phyloP scores from a whole-genome alignment of 2,888 invertebrate species.

The Sminthurinus aureus region DNA sequence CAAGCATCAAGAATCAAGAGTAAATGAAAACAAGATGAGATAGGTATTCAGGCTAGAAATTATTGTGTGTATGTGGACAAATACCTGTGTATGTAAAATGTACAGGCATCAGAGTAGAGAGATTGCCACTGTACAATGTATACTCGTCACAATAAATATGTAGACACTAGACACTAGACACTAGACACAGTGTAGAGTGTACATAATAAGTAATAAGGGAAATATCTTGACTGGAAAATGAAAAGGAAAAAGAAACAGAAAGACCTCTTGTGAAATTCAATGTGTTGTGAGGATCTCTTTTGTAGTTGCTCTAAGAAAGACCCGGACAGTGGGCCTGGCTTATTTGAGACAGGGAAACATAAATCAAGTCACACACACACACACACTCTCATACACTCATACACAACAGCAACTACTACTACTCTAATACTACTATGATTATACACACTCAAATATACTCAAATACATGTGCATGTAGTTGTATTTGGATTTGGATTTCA shows the following conservation, averaged over 20 bases:
- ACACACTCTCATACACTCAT: neutral
- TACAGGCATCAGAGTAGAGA: no score
- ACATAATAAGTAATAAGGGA: neutral
- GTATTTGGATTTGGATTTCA: slow-evolving; percentile 5
- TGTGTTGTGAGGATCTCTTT: slow-evolving; percentile 30
- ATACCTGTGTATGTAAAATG: no score
- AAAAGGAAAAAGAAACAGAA: neutral
- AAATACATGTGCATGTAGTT: neutral
- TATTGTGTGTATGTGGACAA: no score
- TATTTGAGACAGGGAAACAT: slow-evolving; percentile 47
- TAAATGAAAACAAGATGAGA: no score
- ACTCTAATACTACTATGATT: neutral
- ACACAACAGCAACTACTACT: slow-evolving; percentile 2
- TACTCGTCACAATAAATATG: no score
- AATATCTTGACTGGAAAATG: neutral
- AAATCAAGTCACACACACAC: slow-evolving; percentile 46
- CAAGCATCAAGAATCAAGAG: no score
- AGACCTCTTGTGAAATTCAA: slow-evolving; percentile 35
- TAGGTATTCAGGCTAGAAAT: no score
- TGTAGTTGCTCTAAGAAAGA: slow-evolving; percentile 29
- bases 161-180: no score
- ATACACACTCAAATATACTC: neutral
- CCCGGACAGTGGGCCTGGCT: slow-evolving; percentile 47
- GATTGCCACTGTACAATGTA: no score
- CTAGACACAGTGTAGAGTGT: no score